Evolutionary conservation across 1,140 invertebrate species (phyloP), one percentile per base, ranked within the genome.

Genomic region (Hyphantria cunea): DNA sequence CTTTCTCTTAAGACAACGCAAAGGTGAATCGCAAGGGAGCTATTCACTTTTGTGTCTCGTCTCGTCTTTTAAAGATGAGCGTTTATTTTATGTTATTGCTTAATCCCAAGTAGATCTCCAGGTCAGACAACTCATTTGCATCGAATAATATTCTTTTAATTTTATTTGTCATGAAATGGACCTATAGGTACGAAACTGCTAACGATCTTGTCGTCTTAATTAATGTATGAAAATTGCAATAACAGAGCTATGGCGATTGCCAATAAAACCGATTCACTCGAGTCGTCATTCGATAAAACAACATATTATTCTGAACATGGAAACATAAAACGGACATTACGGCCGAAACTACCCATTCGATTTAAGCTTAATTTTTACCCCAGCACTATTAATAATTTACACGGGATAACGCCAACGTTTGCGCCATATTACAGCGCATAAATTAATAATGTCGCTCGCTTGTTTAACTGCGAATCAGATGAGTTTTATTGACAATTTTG

Each of bases 401-500:
- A 82, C 73, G 74, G 82, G 80, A 87, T 86, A 88, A 83, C 79
- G 84, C 76, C 73, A 85, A 82, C 82, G 83, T 82, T 87, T 84
- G 84, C 84, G 82, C 82, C 82, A 89, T 90, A 90, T 90, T 90
- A 90, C 86, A 89, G 80, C 79, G 84, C 88, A 90, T 90, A 90
- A 90, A 89, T 90, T 90, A 88, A 90, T 90, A 88, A 89, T 90
- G 84, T 89, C 80, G 83, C 78, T 82, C 83, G 86, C 85, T 86
- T 90, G 86, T 90, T 90, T 90, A 88, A 90, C 85, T 90, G 88
- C 85, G 88, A 90, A 88, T 89, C 86, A 86, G 86, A 89, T 89
- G 86, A 90, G 86, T 90, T 90, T 90, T 90, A 90, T 90, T 90
- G 88, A 90, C 88, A 90, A 90, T 90, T 82, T 89, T 86, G 88